Evolutionary conservation across 2,888 invertebrate genomes (phyloP).

Genomic region (Ethmia dodecea): DNA sequence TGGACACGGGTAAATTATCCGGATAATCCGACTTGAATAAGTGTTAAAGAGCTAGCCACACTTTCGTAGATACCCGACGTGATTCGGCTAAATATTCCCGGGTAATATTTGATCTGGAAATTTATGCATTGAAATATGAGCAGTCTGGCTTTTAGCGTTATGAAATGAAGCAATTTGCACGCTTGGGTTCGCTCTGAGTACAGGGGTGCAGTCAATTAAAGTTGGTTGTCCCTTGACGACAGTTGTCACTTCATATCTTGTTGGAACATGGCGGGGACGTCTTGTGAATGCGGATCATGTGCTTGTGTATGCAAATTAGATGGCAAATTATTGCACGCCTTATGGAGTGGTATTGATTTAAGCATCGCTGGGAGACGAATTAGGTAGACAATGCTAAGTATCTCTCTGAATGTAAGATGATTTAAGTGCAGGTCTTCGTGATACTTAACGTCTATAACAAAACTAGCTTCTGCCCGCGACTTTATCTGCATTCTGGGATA

Average conservation of each 20-base stretch:
- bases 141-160: constrained; percentile 6
- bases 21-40: constrained; percentile 30
- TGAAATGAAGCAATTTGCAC: constrained; percentile 12
- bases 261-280: constrained; percentile 11
- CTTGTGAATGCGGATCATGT: constrained; percentile 13
- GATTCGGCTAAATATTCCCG: background rate
- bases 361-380: no score
- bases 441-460: no score
- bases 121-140: constrained; percentile 12
- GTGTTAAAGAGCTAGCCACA: constrained; percentile 15
- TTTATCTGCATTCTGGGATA: no score
- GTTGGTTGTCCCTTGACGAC: constrained; percentile 40
- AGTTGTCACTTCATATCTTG: constrained; percentile 49
- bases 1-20: constrained; percentile 31
- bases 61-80: constrained; percentile 6
- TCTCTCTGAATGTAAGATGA: no score
- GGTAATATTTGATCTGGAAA: constrained; percentile 6
- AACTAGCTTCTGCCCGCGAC: no score
- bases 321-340: constrained; percentile 21
- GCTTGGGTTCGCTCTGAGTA: constrained; percentile 14
- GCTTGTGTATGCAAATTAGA: constrained; percentile 32
- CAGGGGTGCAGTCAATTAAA: constrained; percentile 45
- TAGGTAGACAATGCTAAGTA: no score
- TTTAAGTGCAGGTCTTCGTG: no score
- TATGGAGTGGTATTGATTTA: constrained; percentile 10